phyloP scores from a whole-genome alignment of 2,888 invertebrate species.

The Andrena haemorrhoa region DNA sequence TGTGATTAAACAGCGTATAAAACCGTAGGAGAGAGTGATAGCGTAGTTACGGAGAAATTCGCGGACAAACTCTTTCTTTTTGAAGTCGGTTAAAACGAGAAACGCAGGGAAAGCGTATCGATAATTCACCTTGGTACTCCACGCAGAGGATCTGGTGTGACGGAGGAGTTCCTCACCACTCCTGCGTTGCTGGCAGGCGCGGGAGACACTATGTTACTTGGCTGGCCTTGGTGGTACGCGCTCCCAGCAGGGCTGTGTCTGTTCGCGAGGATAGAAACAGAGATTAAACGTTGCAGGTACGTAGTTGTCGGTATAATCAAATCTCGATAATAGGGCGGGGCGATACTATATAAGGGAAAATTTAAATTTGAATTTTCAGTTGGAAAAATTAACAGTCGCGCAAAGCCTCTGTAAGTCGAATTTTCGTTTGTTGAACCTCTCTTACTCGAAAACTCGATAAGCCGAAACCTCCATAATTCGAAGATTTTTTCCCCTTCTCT shows the following conservation, averaged over 20 bases:
- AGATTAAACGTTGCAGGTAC: conserved; percentile 20
- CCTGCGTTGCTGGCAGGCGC: conserved; percentile 81
- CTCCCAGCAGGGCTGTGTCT: conserved; percentile 82
- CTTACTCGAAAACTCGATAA: no score
- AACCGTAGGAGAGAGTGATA: not conserved
- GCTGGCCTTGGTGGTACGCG: conserved; percentile 81
- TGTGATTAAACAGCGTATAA: not conserved
- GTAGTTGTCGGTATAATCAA: not conserved
- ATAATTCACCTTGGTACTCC: conserved; percentile 76
- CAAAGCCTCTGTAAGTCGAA: no score
- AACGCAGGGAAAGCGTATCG: not conserved
- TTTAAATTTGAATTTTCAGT: no score
- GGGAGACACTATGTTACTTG: conserved; percentile 81
- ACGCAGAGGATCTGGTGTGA: conserved; percentile 80
- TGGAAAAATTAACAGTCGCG: no score
- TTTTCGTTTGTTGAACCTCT: no score
- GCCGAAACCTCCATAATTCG: no score
- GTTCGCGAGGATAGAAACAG: conserved; percentile 5
- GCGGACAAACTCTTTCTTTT: no score
- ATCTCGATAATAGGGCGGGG: no score
- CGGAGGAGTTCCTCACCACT: conserved; percentile 83
- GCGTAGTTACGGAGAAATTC: no score
- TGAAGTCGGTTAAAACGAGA: not conserved
- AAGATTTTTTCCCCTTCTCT: no score
- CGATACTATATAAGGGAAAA: no score